Base-by-base conservation (phyloP, 2,888 invertebrate genomes). In the Ormyrus pomaceus region DNA sequence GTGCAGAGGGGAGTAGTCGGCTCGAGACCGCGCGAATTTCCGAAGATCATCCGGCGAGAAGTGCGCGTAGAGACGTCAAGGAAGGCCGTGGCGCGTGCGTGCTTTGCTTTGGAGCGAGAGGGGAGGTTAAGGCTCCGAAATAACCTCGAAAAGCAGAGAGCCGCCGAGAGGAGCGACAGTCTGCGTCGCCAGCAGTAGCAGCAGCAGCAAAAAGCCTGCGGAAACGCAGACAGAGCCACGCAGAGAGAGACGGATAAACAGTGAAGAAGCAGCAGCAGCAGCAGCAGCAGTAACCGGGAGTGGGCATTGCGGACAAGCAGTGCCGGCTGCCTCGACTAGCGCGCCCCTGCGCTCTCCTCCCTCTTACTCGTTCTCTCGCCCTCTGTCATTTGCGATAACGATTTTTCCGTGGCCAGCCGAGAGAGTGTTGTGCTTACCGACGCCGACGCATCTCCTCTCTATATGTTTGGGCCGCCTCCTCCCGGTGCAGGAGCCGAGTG, bases 291-390 rank as follows among this genome's bases (percentile, higher is more conserved):
- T 9, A 19, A 50, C 65, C 71, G 58, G 82, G 83, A 84, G 84
- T 84, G 84, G 84, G 59, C 72, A 82, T 79, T 83, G 83, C 90
- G 89, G 84, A 88, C 70, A 86, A 88, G 79, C 88, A 89, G 86
- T 87, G 84, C 85, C 85, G 86, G 83, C 84, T 83, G 80, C 83
- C 71, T 69, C 82, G 77, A 78, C 82, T 66, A 65, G 81, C 74
- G 82, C 83, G 82, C 83, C 83, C 82, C 77, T 76, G 74, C 53
- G 58, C 61, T 68, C 61, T 50, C 48, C 56, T 19, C 65, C 9
- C 56, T 64, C 56, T 64, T 45, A 7, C 53, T 19, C 19, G n/a
- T 58, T 5, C 62, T 50, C 76, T 58, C 53, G 61, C 69, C 9
- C 46, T 55, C 70, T 68, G 75, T 65, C 69, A 71, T 66, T 72